Evolutionary conservation across 2,113 vertebrate species (phyloP).

Genomic region (Terrapene triunguis): DNA sequence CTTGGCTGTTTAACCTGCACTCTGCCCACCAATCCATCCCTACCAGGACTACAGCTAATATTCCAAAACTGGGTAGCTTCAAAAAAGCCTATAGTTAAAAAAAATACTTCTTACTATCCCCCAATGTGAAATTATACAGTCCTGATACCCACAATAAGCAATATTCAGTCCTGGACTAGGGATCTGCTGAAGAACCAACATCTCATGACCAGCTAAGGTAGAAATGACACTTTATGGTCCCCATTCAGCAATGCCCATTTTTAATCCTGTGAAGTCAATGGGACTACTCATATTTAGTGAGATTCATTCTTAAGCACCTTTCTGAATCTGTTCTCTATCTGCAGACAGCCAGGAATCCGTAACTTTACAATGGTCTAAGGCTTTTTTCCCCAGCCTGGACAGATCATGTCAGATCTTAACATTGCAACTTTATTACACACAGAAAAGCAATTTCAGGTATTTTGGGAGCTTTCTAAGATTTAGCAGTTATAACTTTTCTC

Average conservation of each 20-base stretch:
- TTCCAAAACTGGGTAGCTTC: not conserved
- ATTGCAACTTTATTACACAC: not conserved
- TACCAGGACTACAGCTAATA: not conserved
- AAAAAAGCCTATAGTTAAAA: not conserved
- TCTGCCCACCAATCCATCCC: not conserved
- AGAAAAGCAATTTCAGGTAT: not conserved
- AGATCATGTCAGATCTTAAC: not conserved
- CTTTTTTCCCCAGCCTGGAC: not conserved
- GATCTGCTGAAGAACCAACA: not conserved
- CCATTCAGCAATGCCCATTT: not conserved
- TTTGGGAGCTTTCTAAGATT: not conserved
- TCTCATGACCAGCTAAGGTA: not conserved
- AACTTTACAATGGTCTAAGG: not conserved
- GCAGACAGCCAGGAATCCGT: not conserved
- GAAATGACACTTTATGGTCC: not conserved
- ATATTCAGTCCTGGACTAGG: not conserved
- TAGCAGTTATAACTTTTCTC: not conserved
- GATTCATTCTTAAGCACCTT: not conserved
- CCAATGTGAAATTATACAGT: not conserved
- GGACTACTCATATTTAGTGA: not conserved
- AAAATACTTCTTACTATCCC: not conserved
- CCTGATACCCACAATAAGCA: rapidly evolving
- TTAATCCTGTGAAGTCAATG: not conserved
- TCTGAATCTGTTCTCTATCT: not conserved
- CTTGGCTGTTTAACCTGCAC: not conserved